Evolutionary conservation across 2,797 vertebrate genomes (phyloP).

Genomic region (Limnodromus scolopaceus): DNA sequence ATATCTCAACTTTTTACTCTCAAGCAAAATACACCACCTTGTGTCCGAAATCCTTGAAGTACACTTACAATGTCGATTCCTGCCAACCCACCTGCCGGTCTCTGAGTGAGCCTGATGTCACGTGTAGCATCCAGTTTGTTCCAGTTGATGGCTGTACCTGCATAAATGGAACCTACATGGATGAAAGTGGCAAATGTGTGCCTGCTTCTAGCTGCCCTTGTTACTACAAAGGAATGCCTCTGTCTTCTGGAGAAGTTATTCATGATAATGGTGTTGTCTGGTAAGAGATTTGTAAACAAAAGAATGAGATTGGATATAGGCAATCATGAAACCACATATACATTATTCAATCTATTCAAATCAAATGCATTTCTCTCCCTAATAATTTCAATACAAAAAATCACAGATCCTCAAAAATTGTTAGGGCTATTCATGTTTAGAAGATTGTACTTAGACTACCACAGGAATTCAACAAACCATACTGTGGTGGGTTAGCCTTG

Average conservation of each 20-base stretch:
- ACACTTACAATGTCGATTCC: constrained; percentile 76
- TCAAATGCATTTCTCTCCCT: not conserved
- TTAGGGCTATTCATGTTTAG: not conserved
- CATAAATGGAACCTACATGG: constrained; percentile 80
- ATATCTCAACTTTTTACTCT: not conserved
- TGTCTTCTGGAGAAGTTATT: constrained; percentile 83
- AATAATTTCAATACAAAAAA: not conserved
- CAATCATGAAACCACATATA: not conserved
- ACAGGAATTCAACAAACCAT: not conserved
- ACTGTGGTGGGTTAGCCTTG: not conserved
- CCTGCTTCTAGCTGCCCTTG: constrained; percentile 83
- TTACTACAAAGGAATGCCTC: constrained; percentile 79
- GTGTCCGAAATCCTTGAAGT: constrained; percentile 83
- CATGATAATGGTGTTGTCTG: constrained; percentile 82
- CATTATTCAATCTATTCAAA: not conserved
- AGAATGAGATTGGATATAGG: not conserved
- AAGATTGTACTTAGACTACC: not conserved
- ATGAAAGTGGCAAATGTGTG: constrained; percentile 85
- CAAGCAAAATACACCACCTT: constrained; percentile 80
- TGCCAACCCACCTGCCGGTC: constrained; percentile 84
- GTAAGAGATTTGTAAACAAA: constrained; percentile 71
- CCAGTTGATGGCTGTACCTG: constrained; percentile 88
- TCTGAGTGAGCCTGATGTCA: constrained; percentile 78
- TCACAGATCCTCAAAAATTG: not conserved
- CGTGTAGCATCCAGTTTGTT: constrained; percentile 80